Base-by-base conservation (phyloP, 1,140 invertebrate genomes). In the Anoplolepis gracilipes region DNA sequence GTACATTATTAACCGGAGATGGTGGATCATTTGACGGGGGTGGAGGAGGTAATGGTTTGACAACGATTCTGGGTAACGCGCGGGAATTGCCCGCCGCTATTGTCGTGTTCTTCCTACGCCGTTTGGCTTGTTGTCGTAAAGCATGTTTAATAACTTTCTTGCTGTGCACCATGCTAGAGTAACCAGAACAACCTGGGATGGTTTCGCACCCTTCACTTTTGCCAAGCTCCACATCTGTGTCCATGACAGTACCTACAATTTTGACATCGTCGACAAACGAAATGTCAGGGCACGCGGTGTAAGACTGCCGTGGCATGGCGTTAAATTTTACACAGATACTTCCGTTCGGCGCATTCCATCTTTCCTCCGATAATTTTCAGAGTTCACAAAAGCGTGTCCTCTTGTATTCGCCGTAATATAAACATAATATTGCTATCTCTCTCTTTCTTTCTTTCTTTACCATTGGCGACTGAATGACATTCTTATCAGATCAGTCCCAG, bases 71-170 rank as follows among this genome's bases (percentile, higher is more conserved):
- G 13, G 97, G 97, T 87, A 97, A 92, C 77, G 97, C 95, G 88
- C 96, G 95, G 46, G 96, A 95, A 93, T 96, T 97, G 70, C 96
- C 96, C 67, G 97, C 96, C 13, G 97, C 97, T 90, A 97, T 97
- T 30, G 96, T 97, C 16, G 96, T 97, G 90, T 97, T 98, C 95
- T 97, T 97, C 91, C 97, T 96, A 88, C 97, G 95, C 82, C 97
- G 94, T 88, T 97, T 97, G 22, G 97, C 97, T 92, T 98, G 97
- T 94, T 98, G 97, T 91, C 97, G 96, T 82, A 97, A 90, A 73
- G 97, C 96, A 94, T 97, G 97, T 92, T 97, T 97, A 64, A 97
- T 96, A 19, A 96, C 96, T 92, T 96, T 96, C 92, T 96, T 96
- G 42, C 95, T 96, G 88, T 96, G 94, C 81, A 95, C 94, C 90